Conservation (phyloP, 2,797 vertebrate species). For the Pygocentrus nattereri region DNA sequence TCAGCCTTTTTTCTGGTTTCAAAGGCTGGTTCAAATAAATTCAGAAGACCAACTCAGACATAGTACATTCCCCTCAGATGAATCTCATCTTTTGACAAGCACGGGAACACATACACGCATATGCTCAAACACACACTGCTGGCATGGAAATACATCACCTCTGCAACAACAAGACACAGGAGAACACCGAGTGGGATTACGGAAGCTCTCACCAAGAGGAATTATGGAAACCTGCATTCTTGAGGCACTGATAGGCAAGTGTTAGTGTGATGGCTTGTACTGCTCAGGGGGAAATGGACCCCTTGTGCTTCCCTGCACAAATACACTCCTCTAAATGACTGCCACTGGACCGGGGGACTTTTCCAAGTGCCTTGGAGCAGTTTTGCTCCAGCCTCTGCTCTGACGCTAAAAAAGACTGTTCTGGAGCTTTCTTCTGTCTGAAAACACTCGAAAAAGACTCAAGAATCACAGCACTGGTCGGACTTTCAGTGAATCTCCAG, state of each 20-base stretch:
- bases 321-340: slow-evolving; percentile 66
- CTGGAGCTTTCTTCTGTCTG: slow-evolving; percentile 74
- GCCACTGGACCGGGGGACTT: slow-evolving; percentile 76
- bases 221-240: slow-evolving; percentile 8
- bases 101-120: slow-evolving; percentile 33
- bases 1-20: slow-evolving; percentile 43
- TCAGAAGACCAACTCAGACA: slow-evolving; percentile 21
- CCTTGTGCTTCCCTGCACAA: not conserved
- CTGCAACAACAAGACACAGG: slow-evolving; percentile 46
- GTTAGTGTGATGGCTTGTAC: slow-evolving; percentile 1
- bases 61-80: slow-evolving; percentile 43
- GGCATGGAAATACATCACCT: slow-evolving; percentile 48
- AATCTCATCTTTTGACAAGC: slow-evolving; percentile 34
- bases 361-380: slow-evolving; percentile 97
- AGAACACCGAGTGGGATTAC: not conserved
- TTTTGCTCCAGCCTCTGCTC: slow-evolving; percentile 84
- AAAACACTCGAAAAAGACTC: slow-evolving; percentile 56
- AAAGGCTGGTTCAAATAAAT: slow-evolving; percentile 6
- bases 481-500: slow-evolving; percentile 85
- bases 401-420: slow-evolving; percentile 81
- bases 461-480: slow-evolving; percentile 75
- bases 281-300: slow-evolving; percentile 19
- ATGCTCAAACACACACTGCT: slow-evolving; percentile 35
- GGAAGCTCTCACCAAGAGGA: not conserved
- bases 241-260: not conserved